Evolutionary conservation across 2,113 vertebrate genomes (phyloP).

Genomic region (Athene cunicularia): DNA sequence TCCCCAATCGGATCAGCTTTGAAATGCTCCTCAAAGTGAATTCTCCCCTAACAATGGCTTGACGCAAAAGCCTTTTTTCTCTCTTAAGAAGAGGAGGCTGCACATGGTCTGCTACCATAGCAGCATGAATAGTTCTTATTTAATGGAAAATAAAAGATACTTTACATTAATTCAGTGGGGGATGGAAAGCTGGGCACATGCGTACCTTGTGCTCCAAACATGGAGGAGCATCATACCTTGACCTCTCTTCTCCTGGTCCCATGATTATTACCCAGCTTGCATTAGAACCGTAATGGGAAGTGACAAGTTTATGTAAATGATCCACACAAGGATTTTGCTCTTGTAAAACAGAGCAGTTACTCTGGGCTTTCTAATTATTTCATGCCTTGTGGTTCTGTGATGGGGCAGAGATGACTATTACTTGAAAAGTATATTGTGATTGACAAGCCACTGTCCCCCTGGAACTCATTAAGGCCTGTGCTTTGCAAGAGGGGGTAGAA

Average conservation of each 20-base stretch:
- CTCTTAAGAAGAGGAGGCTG: conserved; percentile 76
- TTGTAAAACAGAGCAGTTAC: conserved; percentile 87
- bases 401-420: conserved; percentile 77
- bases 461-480: conserved; percentile 83
- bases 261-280: conserved; percentile 66
- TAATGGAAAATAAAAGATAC: conserved; percentile 80
- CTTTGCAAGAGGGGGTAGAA: conserved; percentile 72
- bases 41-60: conserved; percentile 83
- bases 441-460: conserved; percentile 82
- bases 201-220: conserved; percentile 60
- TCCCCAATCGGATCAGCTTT: conserved; percentile 80
- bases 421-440: conserved; percentile 82
- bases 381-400: conserved; percentile 87
- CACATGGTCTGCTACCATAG: conserved; percentile 80
- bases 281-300: conserved; percentile 78
- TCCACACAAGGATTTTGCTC: conserved; percentile 79
- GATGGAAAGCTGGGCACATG: conserved; percentile 68
- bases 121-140: conserved; percentile 77
- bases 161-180: conserved; percentile 71
- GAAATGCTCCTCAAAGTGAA: conserved; percentile 80
- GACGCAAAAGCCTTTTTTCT: conserved; percentile 76
- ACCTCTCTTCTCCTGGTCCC: conserved; percentile 62
- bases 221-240: conserved; percentile 62
- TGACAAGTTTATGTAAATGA: conserved; percentile 88
- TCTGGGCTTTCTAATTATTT: conserved; percentile 88